Base-by-base conservation (phyloP, 2,797 vertebrate species). In the Alosa sapidissima region DNA sequence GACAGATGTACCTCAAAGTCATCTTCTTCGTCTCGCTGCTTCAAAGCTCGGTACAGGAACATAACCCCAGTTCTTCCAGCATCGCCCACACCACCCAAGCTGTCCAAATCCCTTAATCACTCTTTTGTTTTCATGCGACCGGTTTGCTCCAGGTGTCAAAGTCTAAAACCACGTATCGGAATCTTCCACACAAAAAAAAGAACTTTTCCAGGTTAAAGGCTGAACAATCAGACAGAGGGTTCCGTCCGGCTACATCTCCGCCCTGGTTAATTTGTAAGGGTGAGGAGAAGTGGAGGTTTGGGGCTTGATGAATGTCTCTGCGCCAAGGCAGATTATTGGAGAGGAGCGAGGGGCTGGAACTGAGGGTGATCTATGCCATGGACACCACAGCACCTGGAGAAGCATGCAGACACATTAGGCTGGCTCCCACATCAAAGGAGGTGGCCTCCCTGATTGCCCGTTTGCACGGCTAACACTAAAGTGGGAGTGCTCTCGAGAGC, bases 21-120 rank as follows among this genome's bases (percentile, higher is more conserved):
- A 75, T 94, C 94, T 86, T 94, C 95, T 88, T 96, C 95, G 91
- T 95, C 94, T 91, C 93, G 90, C 91, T 94, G 93, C 92, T 93
- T 94, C 93, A 96, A 94, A 87, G 94, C 92, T 92, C 94, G 93
- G 91, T 96, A 96, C 87, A 95, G 93, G 90, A 96, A 96, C 95
- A 96, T 96, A 87, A 83, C 92, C 91, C 81, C 84, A 85, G 86
- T 91, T 89, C 91, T 92, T 92, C 91, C 91, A 83, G 91, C 93
- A 94, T 94, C 91, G 93, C 94, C 91, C 85, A 90, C 88, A 89
- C 87, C 72, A 78, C 36, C 72, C 72, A 78, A 91, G 92, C 93
- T 90, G 92, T 86, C 93, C 89, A 83, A 81, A 52, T 72, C 58
- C 62, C 21, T 47, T 62, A 82, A 81, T 81, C 45, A 81, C 72